A percentile compares a stretch with the other conserved stretches of the same genome.
phyloP scores from a whole-genome alignment of 2,888 invertebrate species.

The Acleris emargana region DNA sequence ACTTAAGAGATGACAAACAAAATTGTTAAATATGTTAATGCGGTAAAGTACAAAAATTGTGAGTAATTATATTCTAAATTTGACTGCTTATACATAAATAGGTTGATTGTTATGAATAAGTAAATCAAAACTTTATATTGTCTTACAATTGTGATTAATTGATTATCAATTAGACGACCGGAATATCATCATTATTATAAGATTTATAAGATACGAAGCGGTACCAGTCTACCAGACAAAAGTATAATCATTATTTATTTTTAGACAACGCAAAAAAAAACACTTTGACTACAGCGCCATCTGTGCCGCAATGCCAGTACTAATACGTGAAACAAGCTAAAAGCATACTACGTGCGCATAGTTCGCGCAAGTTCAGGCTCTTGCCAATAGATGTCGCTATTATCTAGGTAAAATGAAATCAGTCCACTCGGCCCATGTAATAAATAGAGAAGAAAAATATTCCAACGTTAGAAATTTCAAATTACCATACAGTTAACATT shows the following conservation, averaged over 20 bases:
- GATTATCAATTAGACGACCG: too few species aligned
- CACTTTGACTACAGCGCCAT: slow-evolving; percentile 58
- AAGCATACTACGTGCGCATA: slow-evolving; percentile 33
- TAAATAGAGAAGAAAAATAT: slow-evolving; percentile 50
- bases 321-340: slow-evolving; percentile 35
- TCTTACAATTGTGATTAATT: too few species aligned
- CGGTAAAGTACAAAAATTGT: too few species aligned
- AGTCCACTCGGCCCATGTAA: slow-evolving; percentile 54
- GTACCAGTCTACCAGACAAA: too few species aligned
- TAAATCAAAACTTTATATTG: too few species aligned
- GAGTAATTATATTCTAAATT: too few species aligned
- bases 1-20: too few species aligned
- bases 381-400: slow-evolving; percentile 74
- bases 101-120: too few species aligned
- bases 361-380: slow-evolving; percentile 32
- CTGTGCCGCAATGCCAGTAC: slow-evolving; percentile 47
- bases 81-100: too few species aligned
- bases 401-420: slow-evolving; percentile 65
- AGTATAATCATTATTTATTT: background rate
- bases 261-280: background rate
- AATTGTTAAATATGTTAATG: too few species aligned
- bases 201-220: too few species aligned
- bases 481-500: slow-evolving; percentile 41
- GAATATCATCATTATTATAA: too few species aligned
- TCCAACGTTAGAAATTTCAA: slow-evolving; percentile 61